A percentile compares a stretch with the other conserved stretches of the same genome.
These are phyloP conservation scores for Channa argus DNA, from an alignment of 2,113 vertebrate genomes.

Conservation along the genomic window DNA sequence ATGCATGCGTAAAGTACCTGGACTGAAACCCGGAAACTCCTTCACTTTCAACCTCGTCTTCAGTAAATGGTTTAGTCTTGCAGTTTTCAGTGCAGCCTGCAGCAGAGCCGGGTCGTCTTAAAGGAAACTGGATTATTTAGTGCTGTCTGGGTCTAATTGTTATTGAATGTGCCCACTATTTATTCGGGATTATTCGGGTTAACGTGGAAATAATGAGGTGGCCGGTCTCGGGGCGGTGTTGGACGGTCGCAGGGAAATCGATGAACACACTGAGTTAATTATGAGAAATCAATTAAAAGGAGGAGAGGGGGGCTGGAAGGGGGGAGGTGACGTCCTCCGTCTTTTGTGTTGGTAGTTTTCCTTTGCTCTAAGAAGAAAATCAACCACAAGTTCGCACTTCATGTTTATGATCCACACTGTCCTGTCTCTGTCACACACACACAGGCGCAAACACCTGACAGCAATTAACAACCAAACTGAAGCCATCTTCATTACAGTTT, in stretches of 20 bases:
- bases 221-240: conserved; percentile 48
- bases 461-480: conserved; percentile 23
- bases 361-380: no score
- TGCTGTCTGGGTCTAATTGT: conserved; percentile 66
- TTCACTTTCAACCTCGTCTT: no score
- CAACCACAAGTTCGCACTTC: no score
- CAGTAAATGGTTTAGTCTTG: no score
- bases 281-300: conserved; percentile 84
- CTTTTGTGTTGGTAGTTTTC: no score
- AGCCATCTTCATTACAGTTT: neutral
- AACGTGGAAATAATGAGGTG: conserved; percentile 80
- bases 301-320: conserved; percentile 1
- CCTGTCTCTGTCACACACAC: neutral
- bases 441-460: conserved; percentile 17
- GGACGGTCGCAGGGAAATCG: conserved; percentile 69
- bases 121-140: conserved; percentile 56
- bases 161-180: conserved; percentile 75
- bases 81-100: neutral
- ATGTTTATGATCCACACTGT: no score
- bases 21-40: no score
- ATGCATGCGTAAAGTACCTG: no score
- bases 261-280: conserved; percentile 84
- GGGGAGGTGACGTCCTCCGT: neutral
- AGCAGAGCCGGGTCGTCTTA: neutral
- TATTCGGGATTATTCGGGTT: conserved; percentile 76